Percentiles rank a stretch among this genome's conserved stretches.
phyloP scores from a whole-genome alignment of 2,888 invertebrate species.

The Dioctria rufipes region DNA sequence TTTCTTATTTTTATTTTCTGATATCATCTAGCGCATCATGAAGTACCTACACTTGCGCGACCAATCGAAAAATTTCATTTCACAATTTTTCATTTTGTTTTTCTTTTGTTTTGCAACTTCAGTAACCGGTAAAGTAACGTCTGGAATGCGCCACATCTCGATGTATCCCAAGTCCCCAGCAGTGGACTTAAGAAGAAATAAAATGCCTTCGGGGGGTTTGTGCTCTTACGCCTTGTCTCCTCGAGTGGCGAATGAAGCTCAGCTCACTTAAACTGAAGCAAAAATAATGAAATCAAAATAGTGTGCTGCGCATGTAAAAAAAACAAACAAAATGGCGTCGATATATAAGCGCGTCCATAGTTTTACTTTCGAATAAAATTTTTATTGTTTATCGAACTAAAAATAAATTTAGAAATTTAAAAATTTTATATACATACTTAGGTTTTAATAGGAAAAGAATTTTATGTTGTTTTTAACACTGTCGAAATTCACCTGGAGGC shows the following conservation, averaged over 20 bases:
- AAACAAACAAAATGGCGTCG: neutral
- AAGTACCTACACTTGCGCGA: conserved; percentile 1
- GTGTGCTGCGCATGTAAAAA: neutral
- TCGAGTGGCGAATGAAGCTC: conserved; percentile 27
- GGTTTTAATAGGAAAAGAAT: too few species aligned
- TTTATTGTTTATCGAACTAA: too few species aligned
- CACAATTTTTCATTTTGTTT: neutral
- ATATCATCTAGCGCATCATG: neutral
- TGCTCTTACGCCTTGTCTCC: conserved; percentile 12
- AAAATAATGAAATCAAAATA: neutral
- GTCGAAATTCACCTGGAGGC: too few species aligned
- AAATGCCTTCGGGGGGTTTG: conserved; percentile 17
- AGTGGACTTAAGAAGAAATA: conserved; percentile 12
- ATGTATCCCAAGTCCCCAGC: conserved; percentile 2
- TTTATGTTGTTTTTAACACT: too few species aligned
- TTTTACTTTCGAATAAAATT: neutral
- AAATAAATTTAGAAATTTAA: too few species aligned
- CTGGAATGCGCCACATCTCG: conserved; percentile 22
- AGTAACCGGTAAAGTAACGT: conserved; percentile 20
- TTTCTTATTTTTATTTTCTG: neutral
- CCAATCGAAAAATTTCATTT: conserved; percentile 12
- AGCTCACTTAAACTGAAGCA: neutral
- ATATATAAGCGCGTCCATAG: conserved; percentile 6
- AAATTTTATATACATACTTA: too few species aligned
- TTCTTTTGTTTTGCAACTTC: conserved; percentile 2